Percentiles rank a stretch among this genome's conserved stretches.
phyloP scores from a whole-genome alignment of 2,888 invertebrate species.

The Drosophila greeni region DNA sequence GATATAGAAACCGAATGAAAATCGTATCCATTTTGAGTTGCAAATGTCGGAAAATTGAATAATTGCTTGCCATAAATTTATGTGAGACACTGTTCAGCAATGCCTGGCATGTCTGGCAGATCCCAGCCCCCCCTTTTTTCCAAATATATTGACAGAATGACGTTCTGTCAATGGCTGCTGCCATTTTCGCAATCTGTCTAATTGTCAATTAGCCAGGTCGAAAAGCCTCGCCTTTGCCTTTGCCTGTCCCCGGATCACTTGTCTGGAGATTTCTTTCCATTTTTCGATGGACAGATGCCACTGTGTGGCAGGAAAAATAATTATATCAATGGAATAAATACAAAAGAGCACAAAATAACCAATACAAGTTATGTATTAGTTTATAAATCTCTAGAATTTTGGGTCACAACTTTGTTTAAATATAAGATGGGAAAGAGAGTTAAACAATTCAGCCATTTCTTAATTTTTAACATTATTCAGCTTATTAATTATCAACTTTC shows the following conservation, averaged over 20 bases:
- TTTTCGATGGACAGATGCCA: slow-evolving; percentile 10
- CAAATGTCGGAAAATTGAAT: slow-evolving; percentile 65
- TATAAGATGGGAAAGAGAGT: background rate
- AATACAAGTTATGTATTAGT: slow-evolving; percentile 5
- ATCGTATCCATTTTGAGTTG: slow-evolving; percentile 41
- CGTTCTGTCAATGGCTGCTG: slow-evolving; percentile 53
- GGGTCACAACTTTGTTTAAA: slow-evolving; percentile 10
- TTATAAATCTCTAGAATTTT: background rate
- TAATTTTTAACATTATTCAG: slow-evolving; percentile 15
- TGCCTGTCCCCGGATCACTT: background rate
- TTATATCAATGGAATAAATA: background rate
- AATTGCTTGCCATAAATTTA: slow-evolving; percentile 71
- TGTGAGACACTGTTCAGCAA: slow-evolving; percentile 67
- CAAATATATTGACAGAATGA: slow-evolving; percentile 54
- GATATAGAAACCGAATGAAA: background rate
- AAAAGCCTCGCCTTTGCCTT: slow-evolving; percentile 27
- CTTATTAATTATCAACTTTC: slow-evolving; percentile 7
- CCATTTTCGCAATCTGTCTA: slow-evolving; percentile 64
- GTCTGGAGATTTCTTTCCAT: slow-evolving; percentile 1
- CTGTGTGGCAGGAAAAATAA: background rate
- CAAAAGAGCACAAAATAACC: background rate
- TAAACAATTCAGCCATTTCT: slow-evolving; percentile 19
- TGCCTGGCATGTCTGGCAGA: slow-evolving; percentile 46
- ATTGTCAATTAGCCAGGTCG: slow-evolving; percentile 64
- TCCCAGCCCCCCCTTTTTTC: slow-evolving; percentile 8